A percentile compares a stretch with the other conserved stretches of the same genome.
These are phyloP conservation scores for Anarsia innoxiella DNA, from an alignment of 2,888 invertebrate species.

Conservation along the genomic window DNA sequence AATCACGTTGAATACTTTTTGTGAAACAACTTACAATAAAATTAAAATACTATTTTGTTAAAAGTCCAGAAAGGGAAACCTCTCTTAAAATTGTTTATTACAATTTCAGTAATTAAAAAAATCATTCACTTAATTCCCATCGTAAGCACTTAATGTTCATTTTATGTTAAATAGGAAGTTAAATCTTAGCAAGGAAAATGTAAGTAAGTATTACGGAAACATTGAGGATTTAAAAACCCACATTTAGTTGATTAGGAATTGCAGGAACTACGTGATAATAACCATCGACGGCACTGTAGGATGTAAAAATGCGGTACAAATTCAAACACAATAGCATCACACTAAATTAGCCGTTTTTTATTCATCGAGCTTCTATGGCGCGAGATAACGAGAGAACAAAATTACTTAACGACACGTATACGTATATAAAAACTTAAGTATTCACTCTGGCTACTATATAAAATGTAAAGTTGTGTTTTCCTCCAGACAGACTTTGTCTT, in stretches of 20 bases:
- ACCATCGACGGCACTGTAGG: neutral
- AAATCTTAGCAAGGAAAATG: too few species aligned
- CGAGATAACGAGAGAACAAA: conserved; percentile 6
- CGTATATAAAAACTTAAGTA: conserved; percentile 4
- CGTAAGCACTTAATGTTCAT: too few species aligned
- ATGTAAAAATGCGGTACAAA: neutral
- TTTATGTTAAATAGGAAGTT: too few species aligned
- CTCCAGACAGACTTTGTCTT: neutral
- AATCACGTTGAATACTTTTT: too few species aligned
- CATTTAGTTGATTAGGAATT: neutral
- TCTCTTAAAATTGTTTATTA: too few species aligned
- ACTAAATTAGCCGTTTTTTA: neutral
- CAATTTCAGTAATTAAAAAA: too few species aligned
- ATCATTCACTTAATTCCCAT: too few species aligned
- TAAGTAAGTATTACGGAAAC: too few species aligned
- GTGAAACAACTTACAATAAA: too few species aligned
- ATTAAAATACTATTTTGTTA: too few species aligned
- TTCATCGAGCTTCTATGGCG: conserved; percentile 1
- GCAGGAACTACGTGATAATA: neutral
- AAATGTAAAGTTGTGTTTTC: conserved; percentile 1
- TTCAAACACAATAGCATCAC: neutral
- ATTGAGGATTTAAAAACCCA: too few species aligned
- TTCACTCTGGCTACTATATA: conserved; percentile 3
- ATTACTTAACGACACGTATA: conserved; percentile 5
- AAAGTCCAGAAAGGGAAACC: too few species aligned